phyloP scores from a whole-genome alignment of 2,888 invertebrate species.

The Aspidiotus rigidus region DNA sequence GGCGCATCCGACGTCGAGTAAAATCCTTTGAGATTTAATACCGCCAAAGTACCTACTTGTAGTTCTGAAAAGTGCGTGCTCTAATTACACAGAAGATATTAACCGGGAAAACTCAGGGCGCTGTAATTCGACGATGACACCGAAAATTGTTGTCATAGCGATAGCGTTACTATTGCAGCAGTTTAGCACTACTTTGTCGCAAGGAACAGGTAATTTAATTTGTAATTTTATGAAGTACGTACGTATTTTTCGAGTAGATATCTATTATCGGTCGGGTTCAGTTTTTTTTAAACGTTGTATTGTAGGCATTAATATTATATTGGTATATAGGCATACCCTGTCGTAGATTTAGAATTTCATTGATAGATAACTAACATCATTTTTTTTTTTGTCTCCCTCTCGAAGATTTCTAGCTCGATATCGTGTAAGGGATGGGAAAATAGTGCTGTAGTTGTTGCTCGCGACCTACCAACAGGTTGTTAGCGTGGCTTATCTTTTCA shows the following conservation, averaged over 20 bases:
- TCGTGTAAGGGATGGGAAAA: too few species aligned
- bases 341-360: too few species aligned
- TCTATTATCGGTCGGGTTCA: too few species aligned
- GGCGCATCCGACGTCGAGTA: background rate
- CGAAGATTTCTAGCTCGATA: too few species aligned
- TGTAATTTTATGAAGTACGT: background rate
- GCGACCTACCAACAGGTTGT: too few species aligned
- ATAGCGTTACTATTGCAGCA: background rate
- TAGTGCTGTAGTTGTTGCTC: too few species aligned
- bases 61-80: conserved; percentile 2
- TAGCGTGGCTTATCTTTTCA: too few species aligned
- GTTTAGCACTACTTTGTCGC: background rate
- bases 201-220: background rate
- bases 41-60: background rate
- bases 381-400: too few species aligned
- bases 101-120: background rate
- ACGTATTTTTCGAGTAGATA: background rate
- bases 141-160: conserved; percentile 4
- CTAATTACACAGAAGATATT: background rate
- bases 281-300: too few species aligned
- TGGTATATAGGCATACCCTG: too few species aligned
- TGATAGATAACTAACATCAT: too few species aligned
- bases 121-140: background rate
- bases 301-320: too few species aligned
- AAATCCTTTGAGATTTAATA: conserved; percentile 4